phyloP scores from a whole-genome alignment of 2,888 invertebrate species.

The Glyphotaelius pellucidus region DNA sequence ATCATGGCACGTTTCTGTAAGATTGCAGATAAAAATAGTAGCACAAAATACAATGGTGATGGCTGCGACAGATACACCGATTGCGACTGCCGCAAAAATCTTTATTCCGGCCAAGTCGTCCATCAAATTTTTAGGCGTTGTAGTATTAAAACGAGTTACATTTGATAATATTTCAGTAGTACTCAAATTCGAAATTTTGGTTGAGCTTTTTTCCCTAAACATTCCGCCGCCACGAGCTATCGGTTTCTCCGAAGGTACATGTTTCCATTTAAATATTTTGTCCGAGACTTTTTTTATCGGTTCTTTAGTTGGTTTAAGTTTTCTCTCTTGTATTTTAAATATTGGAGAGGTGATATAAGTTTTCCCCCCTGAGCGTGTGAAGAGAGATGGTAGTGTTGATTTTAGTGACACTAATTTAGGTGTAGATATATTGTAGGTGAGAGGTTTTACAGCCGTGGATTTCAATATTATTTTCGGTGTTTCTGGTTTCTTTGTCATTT shows the following conservation, averaged over 20 bases:
- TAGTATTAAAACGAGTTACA: no score
- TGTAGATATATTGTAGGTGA: not conserved
- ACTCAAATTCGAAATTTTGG: not conserved
- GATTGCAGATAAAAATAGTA: not conserved
- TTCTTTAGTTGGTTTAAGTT: not conserved
- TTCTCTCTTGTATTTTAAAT: not conserved
- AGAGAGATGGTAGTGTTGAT: not conserved
- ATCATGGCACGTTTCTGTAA: not conserved
- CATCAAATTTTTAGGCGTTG: not conserved
- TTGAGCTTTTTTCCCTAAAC: not conserved
- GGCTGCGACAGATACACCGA: not conserved
- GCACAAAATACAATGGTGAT: not conserved
- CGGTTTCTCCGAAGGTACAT: not conserved
- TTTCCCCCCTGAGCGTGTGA: not conserved
- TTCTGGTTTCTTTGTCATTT: no score
- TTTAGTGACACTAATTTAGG: not conserved
- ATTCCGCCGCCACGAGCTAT: not conserved
- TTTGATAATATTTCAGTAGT: not conserved
- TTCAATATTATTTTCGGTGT: no score
- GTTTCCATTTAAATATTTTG: not conserved
- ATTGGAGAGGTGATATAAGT: not conserved
- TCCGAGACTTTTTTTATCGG: not conserved
- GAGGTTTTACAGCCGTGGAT: not conserved
- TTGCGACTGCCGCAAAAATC: not conserved
- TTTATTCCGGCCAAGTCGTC: not conserved